These are phyloP conservation scores for Microplitis manilae DNA, from an alignment of 2,888 invertebrate species.

Conservation along the genomic window DNA sequence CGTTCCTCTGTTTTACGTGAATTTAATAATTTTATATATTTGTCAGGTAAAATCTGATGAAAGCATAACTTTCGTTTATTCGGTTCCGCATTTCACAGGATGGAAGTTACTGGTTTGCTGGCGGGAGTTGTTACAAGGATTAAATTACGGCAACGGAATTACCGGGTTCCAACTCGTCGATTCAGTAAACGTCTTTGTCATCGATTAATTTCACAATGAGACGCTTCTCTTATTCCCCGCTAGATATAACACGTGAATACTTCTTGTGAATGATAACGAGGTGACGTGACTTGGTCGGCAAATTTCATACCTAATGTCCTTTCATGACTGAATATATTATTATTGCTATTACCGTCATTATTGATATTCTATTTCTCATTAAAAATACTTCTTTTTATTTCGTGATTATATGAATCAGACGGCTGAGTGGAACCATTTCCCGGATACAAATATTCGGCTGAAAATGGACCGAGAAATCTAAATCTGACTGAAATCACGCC, in stretches of 20 bases:
- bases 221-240: conserved; percentile 11
- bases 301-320: neutral
- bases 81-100: no score
- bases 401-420: no score
- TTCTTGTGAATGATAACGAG: conserved; percentile 35
- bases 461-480: no score
- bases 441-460: no score
- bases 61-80: no score
- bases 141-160: conserved; percentile 8
- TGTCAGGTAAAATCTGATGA: no score
- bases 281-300: conserved; percentile 23
- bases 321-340: conserved; percentile 11
- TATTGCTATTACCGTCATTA: neutral
- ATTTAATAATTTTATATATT: neutral
- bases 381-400: no score
- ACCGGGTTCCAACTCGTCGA: conserved; percentile 3
- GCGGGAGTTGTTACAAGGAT: neutral
- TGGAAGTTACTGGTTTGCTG: no score
- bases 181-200: conserved; percentile 40
- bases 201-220: conserved; percentile 43
- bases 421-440: no score
- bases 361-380: neutral
- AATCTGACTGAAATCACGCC: no score
- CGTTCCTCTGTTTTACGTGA: neutral
- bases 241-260: conserved; percentile 2